Evolutionary conservation across 2,888 invertebrate genomes (phyloP), one percentile per base, ranked within the genome.

Genomic region (Calameuta idolon): DNA sequence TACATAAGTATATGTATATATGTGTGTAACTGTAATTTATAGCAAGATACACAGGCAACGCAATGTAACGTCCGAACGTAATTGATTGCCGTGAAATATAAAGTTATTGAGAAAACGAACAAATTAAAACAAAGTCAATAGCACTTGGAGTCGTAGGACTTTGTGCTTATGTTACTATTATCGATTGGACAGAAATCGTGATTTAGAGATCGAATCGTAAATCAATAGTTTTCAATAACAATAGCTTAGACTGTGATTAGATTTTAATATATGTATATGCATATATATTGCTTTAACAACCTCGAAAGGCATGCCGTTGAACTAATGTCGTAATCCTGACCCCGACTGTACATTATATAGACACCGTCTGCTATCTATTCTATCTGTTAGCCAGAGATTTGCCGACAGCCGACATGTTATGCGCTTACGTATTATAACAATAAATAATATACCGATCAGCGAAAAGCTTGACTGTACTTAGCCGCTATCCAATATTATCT

Each of bases 381-480:
- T 85, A 87, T 88, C 87, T 85, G 84, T 81, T 81, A 82, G 83
- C 83, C 80, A 83, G 71, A 55, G 55, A 55, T 83, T 82, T 84
- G 85, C 86, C 85, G 86, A 87, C 85, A 83, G 81, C 80, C 83
- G 83, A 84, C 83, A 86, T 87, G 85, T 85, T 40, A 15, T 37
- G 34, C 84, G 86, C 85, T 85, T 84, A 87, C 84, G 85, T 79
- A 81, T 83, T 86, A 83, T 86, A 86, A 88, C 87, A 85, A 86
- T 85, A 84, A 88, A 87, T 86, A 88, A 89, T 88, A 86, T 85
- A 84, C 82, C 84, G 85, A 88, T 88, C 84, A 84, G 81, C 85
- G 86, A 88, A 86, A 87, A 87, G 83, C 83, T 80, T 84, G 89
- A 89, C 88, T 89, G 88, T 88, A 85, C 85, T 85, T 85, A 85